Evolutionary conservation across 2,113 vertebrate genomes (phyloP).

Genomic region (Calonectris borealis): DNA sequence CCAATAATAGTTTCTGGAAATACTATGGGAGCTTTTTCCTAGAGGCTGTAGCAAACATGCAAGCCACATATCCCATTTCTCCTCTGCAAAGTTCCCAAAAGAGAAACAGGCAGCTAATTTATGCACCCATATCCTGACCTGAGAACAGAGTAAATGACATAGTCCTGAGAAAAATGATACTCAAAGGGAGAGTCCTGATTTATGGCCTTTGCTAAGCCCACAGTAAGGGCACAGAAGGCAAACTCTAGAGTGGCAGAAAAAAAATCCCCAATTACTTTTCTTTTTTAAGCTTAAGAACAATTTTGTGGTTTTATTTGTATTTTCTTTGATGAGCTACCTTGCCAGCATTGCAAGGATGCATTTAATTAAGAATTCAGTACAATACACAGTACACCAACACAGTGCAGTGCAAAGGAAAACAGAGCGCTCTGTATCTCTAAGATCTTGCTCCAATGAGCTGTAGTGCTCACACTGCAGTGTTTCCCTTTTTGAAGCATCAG

Average conservation of each 20-base stretch:
- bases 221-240: not conserved
- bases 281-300: not conserved
- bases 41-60: not conserved
- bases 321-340: not conserved
- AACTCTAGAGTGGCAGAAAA: not conserved
- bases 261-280: not conserved
- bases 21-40: not conserved
- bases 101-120: not conserved
- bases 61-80: not conserved
- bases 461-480: not conserved
- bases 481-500: not conserved
- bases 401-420: not conserved
- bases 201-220: not conserved
- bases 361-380: not conserved
- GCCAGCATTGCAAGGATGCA: not conserved
- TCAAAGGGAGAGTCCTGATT: not conserved
- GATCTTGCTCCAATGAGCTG: not conserved
- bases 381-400: not conserved
- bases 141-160: not conserved
- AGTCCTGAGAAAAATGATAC: not conserved
- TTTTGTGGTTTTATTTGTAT: not conserved
- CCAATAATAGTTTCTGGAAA: not conserved
- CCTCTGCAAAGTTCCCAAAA: not conserved
- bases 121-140: not conserved
- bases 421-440: not conserved